A percentile compares a stretch with the other conserved stretches of the same genome.
These are phyloP conservation scores for Torymus tubicola DNA, from an alignment of 2,888 invertebrate genomes.

Conservation along the genomic window DNA sequence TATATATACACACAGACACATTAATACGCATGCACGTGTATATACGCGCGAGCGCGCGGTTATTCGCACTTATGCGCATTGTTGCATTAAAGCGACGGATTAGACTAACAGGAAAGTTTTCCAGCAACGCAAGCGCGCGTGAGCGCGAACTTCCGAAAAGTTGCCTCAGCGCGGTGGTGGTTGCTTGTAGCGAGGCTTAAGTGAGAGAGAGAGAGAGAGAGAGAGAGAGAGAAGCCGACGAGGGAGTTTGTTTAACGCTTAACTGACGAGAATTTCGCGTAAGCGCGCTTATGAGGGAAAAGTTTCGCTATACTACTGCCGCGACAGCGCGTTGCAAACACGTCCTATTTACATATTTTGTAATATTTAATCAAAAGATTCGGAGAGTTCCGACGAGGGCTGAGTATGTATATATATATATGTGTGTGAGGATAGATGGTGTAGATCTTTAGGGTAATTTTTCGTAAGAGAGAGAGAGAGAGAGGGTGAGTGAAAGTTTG, in stretches of 20 bases:
- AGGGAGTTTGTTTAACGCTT: conserved; percentile 50
- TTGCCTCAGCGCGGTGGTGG: background rate
- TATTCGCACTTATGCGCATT: conserved; percentile 30
- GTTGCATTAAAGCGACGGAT: conserved; percentile 50
- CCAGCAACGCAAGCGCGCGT: background rate
- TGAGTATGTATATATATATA: background rate
- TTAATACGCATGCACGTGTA: background rate
- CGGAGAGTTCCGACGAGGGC: background rate
- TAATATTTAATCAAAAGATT: conserved; percentile 9
- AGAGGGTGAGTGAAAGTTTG: too few species aligned
- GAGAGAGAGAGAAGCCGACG: background rate
- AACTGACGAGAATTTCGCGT: conserved; percentile 35
- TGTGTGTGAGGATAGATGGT: too few species aligned
- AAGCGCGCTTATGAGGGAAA: conserved; percentile 10
- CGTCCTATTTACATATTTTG: conserved; percentile 27
- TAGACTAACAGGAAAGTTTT: conserved; percentile 53
- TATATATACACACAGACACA: conserved; percentile 1
- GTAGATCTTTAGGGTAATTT: too few species aligned
- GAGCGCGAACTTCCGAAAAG: conserved; percentile 7
- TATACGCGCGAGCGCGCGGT: conserved; percentile 2
- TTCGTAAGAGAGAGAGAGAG: too few species aligned
- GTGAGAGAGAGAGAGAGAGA: conserved; percentile 2
- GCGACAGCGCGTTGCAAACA: background rate
- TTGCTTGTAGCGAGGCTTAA: background rate
- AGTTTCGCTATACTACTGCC: background rate